Base-by-base conservation (phyloP, 2,888 invertebrate genomes). In the Lepidocyrtoides sp. region DNA sequence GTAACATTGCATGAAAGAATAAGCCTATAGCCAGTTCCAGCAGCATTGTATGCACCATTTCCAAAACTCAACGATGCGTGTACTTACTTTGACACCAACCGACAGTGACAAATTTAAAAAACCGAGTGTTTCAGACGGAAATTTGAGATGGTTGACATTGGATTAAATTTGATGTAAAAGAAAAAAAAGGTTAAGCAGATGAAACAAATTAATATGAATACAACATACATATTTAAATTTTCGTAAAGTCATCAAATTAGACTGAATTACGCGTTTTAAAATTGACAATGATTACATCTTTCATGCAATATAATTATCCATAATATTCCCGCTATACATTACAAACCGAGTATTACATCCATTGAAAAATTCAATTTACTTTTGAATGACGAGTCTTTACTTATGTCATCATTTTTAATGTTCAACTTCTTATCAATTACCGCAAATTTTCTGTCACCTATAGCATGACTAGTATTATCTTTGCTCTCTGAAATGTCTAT, bases 291-390 rank as follows among this genome's bases (percentile, higher is more conserved):
- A 4, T 36, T 36, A 4, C 7, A 36, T 36, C 7, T 36, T 36
- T 36, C 2, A 36, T 36, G 7, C 36, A 36, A 36, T 36, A 36
- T 36, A 36, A 36, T 36, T 36, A 4, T 36, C 7, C 36, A 36
- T n/a, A 36, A 36, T 36, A 4, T 36, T 36, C 36, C 7, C 51
- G 17, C 26, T 8, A 54, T 26, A 36, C 23, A 48, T 23, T 75
- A 60, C 26, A 36, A 54, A 17, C 88, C 88, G 8, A 88, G 44
- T 17, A 88, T 88, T 41, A 44, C 81, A 54, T 88, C 88, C n/a
- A 88, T 66, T 7, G 88, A 88, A 82, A 88, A 88, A n/a, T 69
- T 88, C 5, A 88, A 36, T 20, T 54, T 75, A 12, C 14, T 79
- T 32, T 51, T 79, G 20, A 12, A 10, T 32, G 17, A 32, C 32